Conservation (phyloP, 37 sponge, comb jelly and placozoan genomes). For the Crambe crambe region DNA sequence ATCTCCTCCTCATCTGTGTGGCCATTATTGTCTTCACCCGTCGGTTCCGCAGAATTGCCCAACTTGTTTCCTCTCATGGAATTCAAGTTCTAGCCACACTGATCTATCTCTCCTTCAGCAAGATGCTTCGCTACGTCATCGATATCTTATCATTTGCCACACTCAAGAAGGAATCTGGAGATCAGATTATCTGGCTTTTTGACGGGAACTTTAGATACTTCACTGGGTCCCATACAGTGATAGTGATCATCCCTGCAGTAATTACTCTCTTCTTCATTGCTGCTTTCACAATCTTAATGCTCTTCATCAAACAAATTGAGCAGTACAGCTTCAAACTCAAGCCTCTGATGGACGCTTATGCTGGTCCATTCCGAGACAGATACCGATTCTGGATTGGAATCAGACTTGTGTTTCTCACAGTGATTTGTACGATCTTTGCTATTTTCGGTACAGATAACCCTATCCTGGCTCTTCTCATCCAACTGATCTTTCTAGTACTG, state of each 20-base stretch:
- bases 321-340: slow-evolving; percentile 1
- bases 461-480: neutral
- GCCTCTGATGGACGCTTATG: slow-evolving; percentile 34
- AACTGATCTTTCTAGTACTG: slow-evolving; percentile 1
- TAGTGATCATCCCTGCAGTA: slow-evolving; percentile 21
- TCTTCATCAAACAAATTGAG: slow-evolving; percentile 14
- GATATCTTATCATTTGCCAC: slow-evolving; percentile 22
- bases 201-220: slow-evolving; percentile 35
- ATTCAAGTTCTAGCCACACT: slow-evolving; percentile 51
- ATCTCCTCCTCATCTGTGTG: slow-evolving; percentile 41
- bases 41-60: slow-evolving; percentile 1
- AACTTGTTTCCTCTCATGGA: neutral
- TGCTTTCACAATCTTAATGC: slow-evolving; percentile 11
- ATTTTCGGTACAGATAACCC: neutral
- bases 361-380: slow-evolving; percentile 45
- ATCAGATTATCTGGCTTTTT: slow-evolving; percentile 21
- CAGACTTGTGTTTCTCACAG: slow-evolving; percentile 6
- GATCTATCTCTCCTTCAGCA: slow-evolving; percentile 44
- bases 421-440: slow-evolving; percentile 19
- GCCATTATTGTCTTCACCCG: slow-evolving; percentile 22
- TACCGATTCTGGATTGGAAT: slow-evolving; percentile 54
- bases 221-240: neutral
- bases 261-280: slow-evolving; percentile 6
- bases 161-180: neutral
- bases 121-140: slow-evolving; percentile 39